phyloP scores from a whole-genome alignment of 2,888 invertebrate genomes.

The Dinocampus coccinellae region DNA sequence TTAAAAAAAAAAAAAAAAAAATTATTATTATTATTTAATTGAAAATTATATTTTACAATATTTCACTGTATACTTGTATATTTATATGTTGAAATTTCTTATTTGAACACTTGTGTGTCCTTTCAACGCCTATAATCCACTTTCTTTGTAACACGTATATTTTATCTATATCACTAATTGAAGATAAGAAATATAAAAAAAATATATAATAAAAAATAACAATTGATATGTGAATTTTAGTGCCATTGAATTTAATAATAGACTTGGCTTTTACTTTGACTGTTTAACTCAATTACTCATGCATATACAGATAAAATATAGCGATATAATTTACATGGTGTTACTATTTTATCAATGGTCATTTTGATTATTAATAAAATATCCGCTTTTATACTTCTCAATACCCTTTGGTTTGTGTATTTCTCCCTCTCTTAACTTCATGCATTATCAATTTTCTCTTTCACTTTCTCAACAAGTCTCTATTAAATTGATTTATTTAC shows the following conservation, averaged over 20 bases:
- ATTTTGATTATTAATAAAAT: slow-evolving; percentile 24
- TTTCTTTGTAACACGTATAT: background rate
- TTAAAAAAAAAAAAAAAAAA: no score
- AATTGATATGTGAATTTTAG: background rate
- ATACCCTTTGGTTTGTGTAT: background rate
- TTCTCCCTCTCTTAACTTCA: background rate
- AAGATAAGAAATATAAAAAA: background rate
- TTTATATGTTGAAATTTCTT: no score
- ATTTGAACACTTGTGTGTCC: no score
- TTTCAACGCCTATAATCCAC: no score
- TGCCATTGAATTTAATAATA: background rate
- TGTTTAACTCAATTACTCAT: slow-evolving; percentile 37
- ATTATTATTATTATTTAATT: no score
- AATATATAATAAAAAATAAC: background rate
- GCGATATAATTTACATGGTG: background rate
- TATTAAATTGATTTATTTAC: background rate
- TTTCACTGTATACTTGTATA: no score
- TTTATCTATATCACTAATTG: background rate
- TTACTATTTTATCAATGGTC: slow-evolving; percentile 32
- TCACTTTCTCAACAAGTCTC: background rate
- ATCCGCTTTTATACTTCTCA: background rate
- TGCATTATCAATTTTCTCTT: background rate
- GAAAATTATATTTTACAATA: no score
- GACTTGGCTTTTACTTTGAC: slow-evolving; percentile 26
- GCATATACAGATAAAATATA: background rate